Percentiles rank a stretch among this genome's conserved stretches.
phyloP scores from a whole-genome alignment of 2,113 vertebrate genomes.

The Chauna torquata region DNA sequence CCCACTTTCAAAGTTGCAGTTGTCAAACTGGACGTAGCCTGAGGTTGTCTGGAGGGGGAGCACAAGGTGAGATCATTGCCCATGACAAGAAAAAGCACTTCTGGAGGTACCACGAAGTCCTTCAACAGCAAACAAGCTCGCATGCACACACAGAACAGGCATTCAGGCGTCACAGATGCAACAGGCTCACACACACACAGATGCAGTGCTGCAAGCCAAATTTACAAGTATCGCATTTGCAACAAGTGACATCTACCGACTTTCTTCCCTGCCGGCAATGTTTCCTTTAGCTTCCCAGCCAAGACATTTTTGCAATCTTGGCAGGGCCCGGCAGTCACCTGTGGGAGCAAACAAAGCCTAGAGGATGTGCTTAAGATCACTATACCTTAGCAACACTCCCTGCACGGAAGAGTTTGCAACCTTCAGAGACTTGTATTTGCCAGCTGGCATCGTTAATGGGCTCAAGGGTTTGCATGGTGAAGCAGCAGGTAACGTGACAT shows the following conservation, averaged over 20 bases:
- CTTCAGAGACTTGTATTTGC: neutral
- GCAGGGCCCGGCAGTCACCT: neutral
- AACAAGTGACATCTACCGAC: neutral
- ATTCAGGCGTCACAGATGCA: neutral
- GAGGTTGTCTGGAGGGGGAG: conserved; percentile 81
- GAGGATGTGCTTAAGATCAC: neutral
- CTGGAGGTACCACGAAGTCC: neutral
- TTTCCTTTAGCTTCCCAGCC: neutral
- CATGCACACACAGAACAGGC: accelerated
- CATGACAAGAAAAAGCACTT: neutral
- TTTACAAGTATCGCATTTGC: neutral
- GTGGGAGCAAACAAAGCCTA: accelerated
- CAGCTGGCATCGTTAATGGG: neutral
- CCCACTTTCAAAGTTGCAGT: conserved; percentile 89
- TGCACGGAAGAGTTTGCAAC: too few relatives aligned
- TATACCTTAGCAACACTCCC: neutral
- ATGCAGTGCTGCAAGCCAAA: neutral
- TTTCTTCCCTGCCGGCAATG: neutral
- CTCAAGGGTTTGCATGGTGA: neutral
- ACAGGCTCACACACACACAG: neutral
- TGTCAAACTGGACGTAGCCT: conserved; percentile 90
- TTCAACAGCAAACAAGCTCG: neutral
- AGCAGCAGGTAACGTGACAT: neutral
- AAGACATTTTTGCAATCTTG: neutral
- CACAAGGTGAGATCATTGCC: neutral